Percentiles rank a stretch among this genome's conserved stretches.
phyloP scores from a whole-genome alignment of 2,888 invertebrate species.

The Mongoloraphidia duomilia region DNA sequence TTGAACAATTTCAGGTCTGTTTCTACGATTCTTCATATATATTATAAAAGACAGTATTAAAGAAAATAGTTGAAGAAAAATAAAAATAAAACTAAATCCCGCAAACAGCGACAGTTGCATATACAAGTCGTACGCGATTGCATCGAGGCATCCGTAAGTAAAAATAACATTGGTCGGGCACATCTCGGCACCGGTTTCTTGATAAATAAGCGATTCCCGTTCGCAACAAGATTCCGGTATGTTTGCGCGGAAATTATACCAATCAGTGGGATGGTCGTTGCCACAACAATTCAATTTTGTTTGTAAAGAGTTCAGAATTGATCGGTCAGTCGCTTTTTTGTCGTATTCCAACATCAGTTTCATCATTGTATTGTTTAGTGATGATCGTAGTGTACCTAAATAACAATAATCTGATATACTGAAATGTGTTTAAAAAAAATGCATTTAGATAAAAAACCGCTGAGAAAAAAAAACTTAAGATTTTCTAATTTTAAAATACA shows the following conservation, averaged over 20 bases:
- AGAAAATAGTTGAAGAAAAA: constrained; percentile 10
- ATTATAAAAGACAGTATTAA: constrained; percentile 8
- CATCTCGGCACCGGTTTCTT: constrained; percentile 2
- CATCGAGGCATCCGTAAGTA: constrained; percentile 12
- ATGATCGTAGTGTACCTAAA: background rate
- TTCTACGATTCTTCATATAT: constrained; percentile 5
- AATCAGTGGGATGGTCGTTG: constrained; percentile 10
- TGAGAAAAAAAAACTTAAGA: too few relatives aligned
- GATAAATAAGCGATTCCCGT: background rate
- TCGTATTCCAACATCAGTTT: constrained; percentile 8
- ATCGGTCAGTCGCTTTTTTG: constrained; percentile 3
- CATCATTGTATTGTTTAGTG: constrained; percentile 9
- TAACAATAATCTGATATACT: too few relatives aligned
- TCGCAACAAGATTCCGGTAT: constrained; percentile 12
- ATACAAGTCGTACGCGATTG: constrained; percentile 12
- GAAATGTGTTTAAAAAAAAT: too few relatives aligned
- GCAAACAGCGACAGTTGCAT: constrained; percentile 14
- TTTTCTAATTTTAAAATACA: too few relatives aligned
- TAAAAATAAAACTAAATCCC: constrained; percentile 11
- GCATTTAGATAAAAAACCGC: too few relatives aligned
- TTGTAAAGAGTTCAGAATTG: constrained; percentile 13
- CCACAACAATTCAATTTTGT: constrained; percentile 15
- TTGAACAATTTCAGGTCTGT: too few relatives aligned
- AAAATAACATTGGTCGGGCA: background rate
- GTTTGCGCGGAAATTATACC: constrained; percentile 6